phyloP scores from a whole-genome alignment of 2,113 vertebrate species.

The Chamaea fasciata region DNA sequence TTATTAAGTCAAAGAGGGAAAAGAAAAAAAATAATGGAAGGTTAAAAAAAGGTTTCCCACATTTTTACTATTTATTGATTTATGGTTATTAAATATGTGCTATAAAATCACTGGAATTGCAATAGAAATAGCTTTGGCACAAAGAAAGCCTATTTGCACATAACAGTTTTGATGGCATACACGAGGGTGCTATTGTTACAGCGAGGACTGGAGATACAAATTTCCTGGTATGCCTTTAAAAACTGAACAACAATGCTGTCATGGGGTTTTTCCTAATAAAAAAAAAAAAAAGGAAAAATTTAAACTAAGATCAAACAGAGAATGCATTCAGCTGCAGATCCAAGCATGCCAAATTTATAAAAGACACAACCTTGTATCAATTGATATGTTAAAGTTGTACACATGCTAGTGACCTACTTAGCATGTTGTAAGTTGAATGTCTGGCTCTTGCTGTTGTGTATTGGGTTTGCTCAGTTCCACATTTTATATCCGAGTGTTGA shows the following conservation, averaged over 20 bases:
- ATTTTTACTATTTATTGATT: slow-evolving; percentile 8
- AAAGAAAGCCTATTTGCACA: not conserved
- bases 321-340: not conserved
- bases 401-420: not conserved
- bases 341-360: not conserved
- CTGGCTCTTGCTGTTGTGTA: not conserved
- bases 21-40: not conserved
- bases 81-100: not conserved
- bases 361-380: not conserved
- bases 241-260: not conserved
- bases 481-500: not conserved
- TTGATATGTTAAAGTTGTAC: not conserved
- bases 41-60: not conserved
- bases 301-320: not conserved
- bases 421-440: not conserved
- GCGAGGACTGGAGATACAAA: not conserved
- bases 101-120: not conserved
- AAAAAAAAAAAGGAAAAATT: not conserved
- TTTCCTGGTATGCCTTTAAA: slow-evolving; percentile 2
- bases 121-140: slow-evolving; percentile 25
- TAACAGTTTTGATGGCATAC: slow-evolving; percentile 16
- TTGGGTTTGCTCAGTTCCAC: not conserved
- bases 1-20: not conserved
- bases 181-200: not conserved
- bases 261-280: not conserved